Conservation (phyloP, 2,797 vertebrate genomes). For the Phylloscopus collybita region DNA sequence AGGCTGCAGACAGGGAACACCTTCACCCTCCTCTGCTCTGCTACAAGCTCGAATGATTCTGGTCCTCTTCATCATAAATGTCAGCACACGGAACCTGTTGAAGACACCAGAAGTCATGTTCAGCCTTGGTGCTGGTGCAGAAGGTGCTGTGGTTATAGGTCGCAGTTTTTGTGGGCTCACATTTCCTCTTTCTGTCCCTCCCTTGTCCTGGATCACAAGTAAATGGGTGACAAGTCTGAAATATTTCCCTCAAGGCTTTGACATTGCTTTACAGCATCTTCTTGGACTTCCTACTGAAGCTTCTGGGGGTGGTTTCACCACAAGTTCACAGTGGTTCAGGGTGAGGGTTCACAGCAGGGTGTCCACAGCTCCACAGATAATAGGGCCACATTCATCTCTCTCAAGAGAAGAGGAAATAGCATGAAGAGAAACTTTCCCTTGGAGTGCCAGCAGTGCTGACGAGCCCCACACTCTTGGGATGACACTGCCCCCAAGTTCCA, state of each 20-base stretch:
- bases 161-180: accelerated
- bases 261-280: background rate
- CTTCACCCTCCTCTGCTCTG: background rate
- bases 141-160: background rate
- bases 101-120: too few relatives aligned
- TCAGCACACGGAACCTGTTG: accelerated
- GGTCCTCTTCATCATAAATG: background rate
- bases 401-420: background rate
- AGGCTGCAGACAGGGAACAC: background rate
- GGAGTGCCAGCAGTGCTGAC: background rate
- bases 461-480: background rate
- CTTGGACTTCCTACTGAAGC: background rate
- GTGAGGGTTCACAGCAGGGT: background rate
- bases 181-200: too few relatives aligned
- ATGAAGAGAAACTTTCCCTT: background rate
- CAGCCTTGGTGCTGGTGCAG: background rate
- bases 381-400: background rate
- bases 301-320: background rate
- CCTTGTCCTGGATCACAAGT: background rate
- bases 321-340: background rate
- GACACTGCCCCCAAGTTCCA: background rate
- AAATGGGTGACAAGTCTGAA: background rate
- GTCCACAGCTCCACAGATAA: background rate
- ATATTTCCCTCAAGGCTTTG: background rate
- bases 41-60: background rate